phyloP scores from a whole-genome alignment of 2,888 invertebrate genomes.

The Campoplex nolae region DNA sequence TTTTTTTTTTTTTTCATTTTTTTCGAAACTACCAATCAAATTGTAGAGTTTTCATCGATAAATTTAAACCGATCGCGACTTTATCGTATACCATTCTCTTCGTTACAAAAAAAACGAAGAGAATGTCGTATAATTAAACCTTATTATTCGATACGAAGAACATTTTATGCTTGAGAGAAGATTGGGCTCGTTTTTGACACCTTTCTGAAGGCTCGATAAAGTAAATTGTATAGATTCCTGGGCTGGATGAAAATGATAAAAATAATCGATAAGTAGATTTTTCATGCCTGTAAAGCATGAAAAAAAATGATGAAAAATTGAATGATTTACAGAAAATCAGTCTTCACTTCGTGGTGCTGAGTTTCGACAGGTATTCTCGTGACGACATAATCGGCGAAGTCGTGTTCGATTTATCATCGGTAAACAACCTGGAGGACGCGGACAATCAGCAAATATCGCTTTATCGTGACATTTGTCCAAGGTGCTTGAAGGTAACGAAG shows the following conservation, averaged over 20 bases:
- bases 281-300: background rate
- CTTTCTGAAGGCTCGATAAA: background rate
- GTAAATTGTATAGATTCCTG: too few species aligned
- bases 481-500: conserved; percentile 93
- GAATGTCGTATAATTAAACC: too few species aligned
- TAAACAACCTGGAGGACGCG: conserved; percentile 88
- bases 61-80: too few species aligned
- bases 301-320: background rate
- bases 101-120: too few species aligned
- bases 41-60: too few species aligned
- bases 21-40: too few species aligned
- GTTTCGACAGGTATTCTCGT: conserved; percentile 94
- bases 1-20: too few species aligned
- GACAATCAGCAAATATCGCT: conserved; percentile 92
- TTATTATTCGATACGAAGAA: too few species aligned
- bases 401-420: conserved; percentile 91
- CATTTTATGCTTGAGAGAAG: background rate
- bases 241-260: too few species aligned
- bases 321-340: conserved; percentile 90
- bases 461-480: conserved; percentile 95
- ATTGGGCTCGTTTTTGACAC: background rate
- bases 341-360: conserved; percentile 96
- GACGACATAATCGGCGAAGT: conserved; percentile 99
- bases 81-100: too few species aligned
- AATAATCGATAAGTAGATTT: background rate